Evolutionary conservation across 2,113 vertebrate species (phyloP).

Genomic region (Rhinogobius similis): DNA sequence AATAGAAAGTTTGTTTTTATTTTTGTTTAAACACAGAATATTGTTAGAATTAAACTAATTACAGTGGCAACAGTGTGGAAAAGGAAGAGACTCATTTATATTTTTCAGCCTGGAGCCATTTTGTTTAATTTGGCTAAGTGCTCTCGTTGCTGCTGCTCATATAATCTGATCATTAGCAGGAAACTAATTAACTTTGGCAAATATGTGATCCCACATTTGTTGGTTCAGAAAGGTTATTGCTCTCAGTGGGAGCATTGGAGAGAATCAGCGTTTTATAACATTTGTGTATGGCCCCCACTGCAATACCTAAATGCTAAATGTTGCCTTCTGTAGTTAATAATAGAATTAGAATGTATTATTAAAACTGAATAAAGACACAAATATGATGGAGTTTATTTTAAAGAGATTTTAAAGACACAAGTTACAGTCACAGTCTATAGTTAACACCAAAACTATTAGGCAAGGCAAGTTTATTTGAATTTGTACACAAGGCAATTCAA

Average conservation of each 20-base stretch:
- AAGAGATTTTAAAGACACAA: too few species aligned
- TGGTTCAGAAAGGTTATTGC: conserved; percentile 5
- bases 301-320: not conserved
- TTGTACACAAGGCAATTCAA: too few species aligned
- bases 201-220: conserved; percentile 11
- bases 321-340: not conserved
- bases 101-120: conserved; percentile 1
- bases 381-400: too few species aligned
- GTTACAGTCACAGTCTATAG: too few species aligned
- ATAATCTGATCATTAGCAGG: conserved; percentile 29
- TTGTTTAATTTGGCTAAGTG: conserved; percentile 34
- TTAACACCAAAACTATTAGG: too few species aligned
- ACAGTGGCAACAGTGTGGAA: not conserved
- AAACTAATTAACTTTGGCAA: conserved; percentile 45
- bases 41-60: not conserved
- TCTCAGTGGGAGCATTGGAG: not conserved
- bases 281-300: not conserved
- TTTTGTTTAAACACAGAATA: conserved; percentile 8
- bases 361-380: not conserved
- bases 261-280: not conserved
- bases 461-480: too few species aligned
- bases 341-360: not conserved
- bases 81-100: conserved; percentile 2
- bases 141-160: conserved; percentile 30
- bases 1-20: not conserved